Evolutionary conservation across 2,113 vertebrate species (phyloP), one percentile per base, ranked within the genome.

Genomic region (Oryzias javanicus): DNA sequence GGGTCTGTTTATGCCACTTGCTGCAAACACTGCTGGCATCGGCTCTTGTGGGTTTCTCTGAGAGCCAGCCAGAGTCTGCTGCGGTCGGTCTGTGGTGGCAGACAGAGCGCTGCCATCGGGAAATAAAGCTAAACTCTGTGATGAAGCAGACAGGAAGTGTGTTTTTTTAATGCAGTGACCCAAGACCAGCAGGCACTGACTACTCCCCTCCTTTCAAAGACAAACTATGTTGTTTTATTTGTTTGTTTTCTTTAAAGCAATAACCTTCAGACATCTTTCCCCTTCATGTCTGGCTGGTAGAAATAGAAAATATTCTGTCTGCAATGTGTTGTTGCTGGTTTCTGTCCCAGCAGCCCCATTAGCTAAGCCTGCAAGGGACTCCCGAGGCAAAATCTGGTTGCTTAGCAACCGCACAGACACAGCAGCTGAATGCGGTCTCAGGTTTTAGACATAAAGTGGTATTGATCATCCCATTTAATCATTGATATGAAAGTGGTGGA

Each of bases 21-120:
- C 53, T 50, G 41, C 56, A 62, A 55, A 53, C 49, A 54, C 53
- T 42, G 42, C 22, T 62, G 58, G 19, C 24, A 42, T 22, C 60
- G 0, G 2, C 6, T 53, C 49, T 40, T 57, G 14, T 46, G 29
- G 12, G 49, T 57, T 52, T 58, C 25, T 35, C 14, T 46, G 49
- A 53, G 27, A 19, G 14, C 35, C 25, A 29, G 49, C 49, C 49
- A 16, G 14, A n/a, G 49, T 47, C 14, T 53, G 29, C 55, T 58
- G 19, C 49, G 46, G 60, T 24, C 41, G 4, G 41, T 35, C 47
- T 27, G 41, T 48, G 57, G 42, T 53, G 55, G 22, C 17, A 41
- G 41, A 19, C 25, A 50, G 41, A 56, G 19, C 20, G n/a, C 58
- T 40, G 46, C 18, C 48, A 48, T 42, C 15, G 4, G 41, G 22